Evolutionary conservation across 1,140 invertebrate genomes (phyloP).

Genomic region (Plectrocnemia conspersa): DNA sequence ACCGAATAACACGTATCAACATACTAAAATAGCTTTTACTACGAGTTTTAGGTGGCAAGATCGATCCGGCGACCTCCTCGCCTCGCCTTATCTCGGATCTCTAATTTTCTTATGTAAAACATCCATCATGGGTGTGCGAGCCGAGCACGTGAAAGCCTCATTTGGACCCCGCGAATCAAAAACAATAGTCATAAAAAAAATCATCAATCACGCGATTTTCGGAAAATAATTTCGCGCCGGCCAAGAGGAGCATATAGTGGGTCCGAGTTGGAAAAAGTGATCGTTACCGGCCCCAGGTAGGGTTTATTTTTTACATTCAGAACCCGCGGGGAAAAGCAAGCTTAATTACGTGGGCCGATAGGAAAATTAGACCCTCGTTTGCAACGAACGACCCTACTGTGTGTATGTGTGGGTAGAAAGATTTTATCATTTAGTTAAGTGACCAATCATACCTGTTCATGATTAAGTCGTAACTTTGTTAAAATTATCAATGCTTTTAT

Average conservation of each 20-base stretch:
- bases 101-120: slow-evolving; percentile 36
- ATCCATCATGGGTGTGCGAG: slow-evolving; percentile 27
- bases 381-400: too few relatives aligned
- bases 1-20: too few relatives aligned
- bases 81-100: slow-evolving; percentile 27
- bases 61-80: slow-evolving; percentile 15
- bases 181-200: slow-evolving; percentile 18
- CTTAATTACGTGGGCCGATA: slow-evolving; percentile 6
- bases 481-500: neutral
- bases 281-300: too few relatives aligned
- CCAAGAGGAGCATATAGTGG: neutral
- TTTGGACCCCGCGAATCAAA: slow-evolving; percentile 21
- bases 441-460: neutral
- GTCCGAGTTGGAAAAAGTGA: neutral
- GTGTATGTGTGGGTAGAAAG: too few relatives aligned
- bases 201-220: slow-evolving; percentile 28
- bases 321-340: neutral
- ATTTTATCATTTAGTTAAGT: neutral
- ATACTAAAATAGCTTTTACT: too few relatives aligned
- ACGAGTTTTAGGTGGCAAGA: too few relatives aligned
- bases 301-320: neutral
- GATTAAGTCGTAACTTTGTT: neutral
- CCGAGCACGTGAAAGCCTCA: slow-evolving; percentile 31
- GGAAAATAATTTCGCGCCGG: slow-evolving; percentile 24
- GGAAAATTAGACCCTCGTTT: neutral